phyloP scores from a whole-genome alignment of 1,140 invertebrate species.

The Drosophila lowei region DNA sequence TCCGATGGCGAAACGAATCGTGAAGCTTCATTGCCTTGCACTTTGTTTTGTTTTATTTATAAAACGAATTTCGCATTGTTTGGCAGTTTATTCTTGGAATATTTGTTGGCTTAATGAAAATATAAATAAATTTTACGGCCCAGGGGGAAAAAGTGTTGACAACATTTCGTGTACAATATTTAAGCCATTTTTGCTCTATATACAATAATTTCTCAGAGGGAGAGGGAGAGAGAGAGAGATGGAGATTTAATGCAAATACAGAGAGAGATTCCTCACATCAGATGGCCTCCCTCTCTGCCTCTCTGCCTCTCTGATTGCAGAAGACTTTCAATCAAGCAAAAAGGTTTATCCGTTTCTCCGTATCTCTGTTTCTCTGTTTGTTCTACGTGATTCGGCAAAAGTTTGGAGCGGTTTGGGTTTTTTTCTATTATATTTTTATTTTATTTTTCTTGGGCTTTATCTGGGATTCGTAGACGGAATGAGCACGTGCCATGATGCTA shows the following conservation, averaged over 20 bases:
- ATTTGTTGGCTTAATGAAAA: slow-evolving; percentile 13
- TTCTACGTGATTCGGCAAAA: slow-evolving; percentile 44
- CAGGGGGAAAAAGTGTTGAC: slow-evolving; percentile 5
- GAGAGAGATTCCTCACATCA: not conserved
- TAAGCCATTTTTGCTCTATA: slow-evolving; percentile 13
- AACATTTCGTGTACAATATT: slow-evolving; percentile 5
- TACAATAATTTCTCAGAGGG: slow-evolving; percentile 10
- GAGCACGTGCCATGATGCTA: slow-evolving; percentile 25
- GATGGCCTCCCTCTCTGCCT: too few species aligned
- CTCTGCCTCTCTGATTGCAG: not conserved
- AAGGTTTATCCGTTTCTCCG: slow-evolving; percentile 9
- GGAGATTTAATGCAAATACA: slow-evolving; percentile 14
- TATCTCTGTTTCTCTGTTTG: slow-evolving; percentile 17
- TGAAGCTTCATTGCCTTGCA: slow-evolving; percentile 20
- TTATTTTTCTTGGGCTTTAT: slow-evolving; percentile 21
- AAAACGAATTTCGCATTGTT: slow-evolving; percentile 20
- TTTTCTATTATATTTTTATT: slow-evolving; percentile 3
- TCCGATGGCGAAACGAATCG: slow-evolving; percentile 16
- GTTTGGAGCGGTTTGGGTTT: slow-evolving; percentile 18
- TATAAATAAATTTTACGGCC: slow-evolving; percentile 17
- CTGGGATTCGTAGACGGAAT: slow-evolving; percentile 26
- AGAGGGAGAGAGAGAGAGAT: not conserved
- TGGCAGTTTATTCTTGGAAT: slow-evolving; percentile 23
- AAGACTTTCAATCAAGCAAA: slow-evolving; percentile 39
- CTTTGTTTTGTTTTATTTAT: slow-evolving; percentile 24